Percentiles rank a stretch among this genome's conserved stretches.
These are phyloP conservation scores for Zoanthus solanderi DNA, from an alignment of 92 coral and sea anemone genomes.

Conservation along the genomic window DNA sequence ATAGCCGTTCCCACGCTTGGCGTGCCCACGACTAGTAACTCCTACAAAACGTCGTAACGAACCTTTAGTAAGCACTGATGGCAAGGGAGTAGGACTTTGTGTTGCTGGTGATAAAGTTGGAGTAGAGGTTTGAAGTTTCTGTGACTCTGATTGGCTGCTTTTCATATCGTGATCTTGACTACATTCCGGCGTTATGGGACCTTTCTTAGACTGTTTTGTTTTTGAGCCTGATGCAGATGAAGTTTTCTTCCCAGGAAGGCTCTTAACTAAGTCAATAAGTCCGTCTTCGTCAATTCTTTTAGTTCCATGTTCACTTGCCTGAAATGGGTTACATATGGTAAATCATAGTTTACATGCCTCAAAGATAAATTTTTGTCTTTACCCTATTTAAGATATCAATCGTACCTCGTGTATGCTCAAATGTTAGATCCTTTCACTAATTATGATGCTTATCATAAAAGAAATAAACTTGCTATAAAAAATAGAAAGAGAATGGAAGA, in stretches of 20 bases:
- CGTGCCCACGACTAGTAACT: too few species aligned
- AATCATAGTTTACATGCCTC: too few species aligned
- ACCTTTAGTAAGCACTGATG: constrained; percentile 17
- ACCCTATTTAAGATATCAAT: too few species aligned
- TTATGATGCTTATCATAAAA: too few species aligned
- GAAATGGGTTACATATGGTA: background rate
- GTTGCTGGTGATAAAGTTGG: constrained; percentile 31
- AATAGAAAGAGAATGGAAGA: too few species aligned
- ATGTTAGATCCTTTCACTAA: too few species aligned
- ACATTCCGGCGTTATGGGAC: constrained; percentile 1
- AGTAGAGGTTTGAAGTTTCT: background rate
- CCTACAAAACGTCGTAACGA: constrained; percentile 4
- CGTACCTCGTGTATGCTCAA: too few species aligned
- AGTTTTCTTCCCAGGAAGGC: constrained; percentile 63
- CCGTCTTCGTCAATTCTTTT: constrained; percentile 88
- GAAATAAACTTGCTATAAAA: too few species aligned
- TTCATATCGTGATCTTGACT: constrained; percentile 16
- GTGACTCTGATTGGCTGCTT: constrained; percentile 33
- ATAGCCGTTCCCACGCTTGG: too few species aligned
- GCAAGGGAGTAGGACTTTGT: constrained; percentile 29
- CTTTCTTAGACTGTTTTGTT: constrained; percentile 25
- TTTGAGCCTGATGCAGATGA: background rate
- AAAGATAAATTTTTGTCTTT: too few species aligned
- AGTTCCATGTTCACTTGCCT: constrained; percentile 87
- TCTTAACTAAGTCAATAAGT: constrained; percentile 70